A percentile compares a stretch with the other conserved stretches of the same genome.
Conservation (phyloP, 2,888 invertebrate genomes). For the Cotesia congregata region DNA sequence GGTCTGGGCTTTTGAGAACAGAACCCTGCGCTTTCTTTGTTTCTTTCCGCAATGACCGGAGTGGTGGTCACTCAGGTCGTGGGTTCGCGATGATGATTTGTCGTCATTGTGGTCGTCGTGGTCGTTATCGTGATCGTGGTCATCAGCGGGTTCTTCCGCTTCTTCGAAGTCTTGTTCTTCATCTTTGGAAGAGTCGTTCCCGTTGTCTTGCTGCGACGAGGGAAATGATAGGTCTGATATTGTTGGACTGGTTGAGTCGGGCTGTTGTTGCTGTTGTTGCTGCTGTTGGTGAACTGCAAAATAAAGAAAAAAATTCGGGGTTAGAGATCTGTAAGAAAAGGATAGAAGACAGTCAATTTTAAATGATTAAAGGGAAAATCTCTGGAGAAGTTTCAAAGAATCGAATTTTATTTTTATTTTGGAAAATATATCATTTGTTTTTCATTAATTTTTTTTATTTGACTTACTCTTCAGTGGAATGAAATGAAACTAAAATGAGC, state of each 20-base stretch:
- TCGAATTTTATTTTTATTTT: too few species aligned
- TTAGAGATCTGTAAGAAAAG: neutral
- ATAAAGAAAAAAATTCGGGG: conserved; percentile 29
- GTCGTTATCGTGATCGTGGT: conserved; percentile 73
- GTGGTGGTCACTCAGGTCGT: conserved; percentile 56
- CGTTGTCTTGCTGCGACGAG: conserved; percentile 68
- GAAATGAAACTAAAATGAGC: too few species aligned
- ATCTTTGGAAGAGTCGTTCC: conserved; percentile 65
- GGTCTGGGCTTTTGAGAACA: conserved; percentile 98
- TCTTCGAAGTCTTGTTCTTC: conserved; percentile 72
- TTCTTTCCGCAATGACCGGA: conserved; percentile 77
- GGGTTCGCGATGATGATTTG: conserved; percentile 71
- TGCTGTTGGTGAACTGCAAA: conserved; percentile 60
- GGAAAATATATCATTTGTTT: too few species aligned
- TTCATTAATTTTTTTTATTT: too few species aligned
- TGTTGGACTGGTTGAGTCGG: conserved; percentile 90
- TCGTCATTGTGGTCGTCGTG: conserved; percentile 71
- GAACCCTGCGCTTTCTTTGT: conserved; percentile 89
- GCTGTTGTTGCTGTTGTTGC: conserved; percentile 74
- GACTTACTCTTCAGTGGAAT: too few species aligned
- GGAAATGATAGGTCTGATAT: conserved; percentile 77
- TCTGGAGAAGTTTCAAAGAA: too few species aligned
- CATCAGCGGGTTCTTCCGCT: conserved; percentile 67
- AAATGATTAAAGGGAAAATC: too few species aligned
- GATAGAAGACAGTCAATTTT: neutral